Evolutionary conservation across 2,797 vertebrate species (phyloP).

Genomic region (Centroberyx gerrardi): DNA sequence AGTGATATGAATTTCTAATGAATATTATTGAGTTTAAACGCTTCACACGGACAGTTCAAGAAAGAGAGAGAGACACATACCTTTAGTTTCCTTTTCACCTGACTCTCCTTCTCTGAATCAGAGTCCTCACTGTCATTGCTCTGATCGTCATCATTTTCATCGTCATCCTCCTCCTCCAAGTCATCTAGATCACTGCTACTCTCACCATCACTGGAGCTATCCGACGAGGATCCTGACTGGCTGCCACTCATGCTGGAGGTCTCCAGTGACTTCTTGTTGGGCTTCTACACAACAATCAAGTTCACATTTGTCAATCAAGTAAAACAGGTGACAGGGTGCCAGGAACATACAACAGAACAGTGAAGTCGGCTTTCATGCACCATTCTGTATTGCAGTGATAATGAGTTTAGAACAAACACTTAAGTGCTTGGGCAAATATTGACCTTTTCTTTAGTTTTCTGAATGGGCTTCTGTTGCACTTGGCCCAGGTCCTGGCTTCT

Average conservation of each 20-base stretch:
- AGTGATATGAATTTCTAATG: background rate
- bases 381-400: background rate
- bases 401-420: background rate
- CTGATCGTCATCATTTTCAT: slow-evolving; percentile 86
- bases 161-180: slow-evolving; percentile 89
- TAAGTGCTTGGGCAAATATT: slow-evolving; percentile 28
- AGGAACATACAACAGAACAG: background rate
- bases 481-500: slow-evolving; percentile 81
- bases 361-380: background rate
- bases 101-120: slow-evolving; percentile 89
- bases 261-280: slow-evolving; percentile 88
- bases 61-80: slow-evolving; percentile 47
- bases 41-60: background rate
- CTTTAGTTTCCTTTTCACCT: slow-evolving; percentile 86
- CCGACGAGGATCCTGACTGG: slow-evolving; percentile 92
- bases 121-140: slow-evolving; percentile 92
- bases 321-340: background rate
- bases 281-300: slow-evolving; percentile 80
- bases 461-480: slow-evolving; percentile 81
- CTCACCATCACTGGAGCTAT: slow-evolving; percentile 91
- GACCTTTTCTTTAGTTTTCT: slow-evolving; percentile 93
- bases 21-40: background rate
- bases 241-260: slow-evolving; percentile 93
- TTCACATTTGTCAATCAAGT: slow-evolving; percentile 30
- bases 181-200: slow-evolving; percentile 94